These are phyloP conservation scores for Pelecanus crispus DNA, from an alignment of 2,113 vertebrate species.

Conservation along the genomic window DNA sequence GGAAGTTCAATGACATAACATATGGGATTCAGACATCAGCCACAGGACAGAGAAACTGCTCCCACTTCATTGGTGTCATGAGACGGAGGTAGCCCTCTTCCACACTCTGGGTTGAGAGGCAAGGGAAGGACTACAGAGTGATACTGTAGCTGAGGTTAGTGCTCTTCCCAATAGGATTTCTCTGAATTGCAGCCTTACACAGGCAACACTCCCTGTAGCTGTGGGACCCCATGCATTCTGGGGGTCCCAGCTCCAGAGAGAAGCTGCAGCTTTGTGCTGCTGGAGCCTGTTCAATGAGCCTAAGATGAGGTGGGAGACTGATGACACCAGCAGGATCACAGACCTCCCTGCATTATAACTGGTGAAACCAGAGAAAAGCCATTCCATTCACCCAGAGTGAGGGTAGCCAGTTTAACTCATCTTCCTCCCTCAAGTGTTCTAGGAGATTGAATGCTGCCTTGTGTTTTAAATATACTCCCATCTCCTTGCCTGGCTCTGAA, in stretches of 20 bases:
- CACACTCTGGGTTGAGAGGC: neutral
- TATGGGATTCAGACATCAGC: neutral
- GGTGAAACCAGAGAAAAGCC: neutral
- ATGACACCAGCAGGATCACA: neutral
- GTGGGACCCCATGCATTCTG: neutral
- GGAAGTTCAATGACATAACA: accelerated
- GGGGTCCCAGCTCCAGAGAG: neutral
- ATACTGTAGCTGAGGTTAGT: neutral
- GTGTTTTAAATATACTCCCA: neutral
- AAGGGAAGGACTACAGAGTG: neutral
- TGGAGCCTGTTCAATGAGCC: neutral
- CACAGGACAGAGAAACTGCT: neutral
- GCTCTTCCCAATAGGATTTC: neutral
- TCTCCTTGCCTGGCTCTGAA: neutral
- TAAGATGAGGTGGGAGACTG: neutral
- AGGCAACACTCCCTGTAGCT: neutral
- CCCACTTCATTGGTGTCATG: neutral
- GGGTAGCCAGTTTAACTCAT: neutral
- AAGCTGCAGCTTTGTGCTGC: neutral
- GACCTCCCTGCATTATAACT: neutral
- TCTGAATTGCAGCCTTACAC: neutral
- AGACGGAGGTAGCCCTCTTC: neutral
- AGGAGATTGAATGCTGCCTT: neutral
- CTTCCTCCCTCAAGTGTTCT: neutral
- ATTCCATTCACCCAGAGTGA: neutral